Percentiles rank a stretch among this genome's conserved stretches.
Conservation (phyloP, 2,113 vertebrate genomes). For the Brachypodius melanocephalos region DNA sequence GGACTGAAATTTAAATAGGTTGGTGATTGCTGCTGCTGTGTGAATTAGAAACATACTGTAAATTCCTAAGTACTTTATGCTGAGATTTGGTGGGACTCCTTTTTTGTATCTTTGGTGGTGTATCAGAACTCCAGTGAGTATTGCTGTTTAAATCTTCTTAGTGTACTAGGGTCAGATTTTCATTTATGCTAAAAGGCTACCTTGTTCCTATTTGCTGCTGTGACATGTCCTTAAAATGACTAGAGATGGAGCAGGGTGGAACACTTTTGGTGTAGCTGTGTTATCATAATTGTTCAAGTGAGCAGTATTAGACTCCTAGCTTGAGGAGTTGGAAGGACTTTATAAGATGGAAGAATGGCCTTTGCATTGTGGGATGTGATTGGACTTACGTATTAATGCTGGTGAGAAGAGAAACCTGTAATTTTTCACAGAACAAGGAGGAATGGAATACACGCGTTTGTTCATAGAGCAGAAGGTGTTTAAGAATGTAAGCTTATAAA, state of each 20-base stretch:
- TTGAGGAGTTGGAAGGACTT: not conserved
- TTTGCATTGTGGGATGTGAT: not conserved
- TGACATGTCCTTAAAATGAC: not conserved
- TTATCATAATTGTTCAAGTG: not conserved
- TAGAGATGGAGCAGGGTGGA: not conserved
- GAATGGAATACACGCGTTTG: not conserved
- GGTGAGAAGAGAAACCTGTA: not conserved
- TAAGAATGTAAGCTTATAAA: not conserved
- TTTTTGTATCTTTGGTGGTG: not conserved
- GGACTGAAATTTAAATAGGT: not conserved
- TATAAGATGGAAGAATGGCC: not conserved
- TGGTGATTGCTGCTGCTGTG: not conserved
- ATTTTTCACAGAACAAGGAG: not conserved
- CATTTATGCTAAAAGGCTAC: not conserved
- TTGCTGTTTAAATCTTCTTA: not conserved
- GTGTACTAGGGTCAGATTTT: not conserved
- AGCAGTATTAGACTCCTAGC: not conserved
- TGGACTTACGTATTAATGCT: not conserved
- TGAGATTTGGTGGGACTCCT: not conserved
- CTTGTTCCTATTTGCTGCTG: not conserved
- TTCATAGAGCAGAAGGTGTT: not conserved
- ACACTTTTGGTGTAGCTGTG: not conserved
- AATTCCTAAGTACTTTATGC: not conserved
- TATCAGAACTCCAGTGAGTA: not conserved
- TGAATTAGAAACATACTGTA: not conserved